Base-by-base conservation (phyloP, 2,113 vertebrate genomes). In the Connochaetes taurinus region DNA sequence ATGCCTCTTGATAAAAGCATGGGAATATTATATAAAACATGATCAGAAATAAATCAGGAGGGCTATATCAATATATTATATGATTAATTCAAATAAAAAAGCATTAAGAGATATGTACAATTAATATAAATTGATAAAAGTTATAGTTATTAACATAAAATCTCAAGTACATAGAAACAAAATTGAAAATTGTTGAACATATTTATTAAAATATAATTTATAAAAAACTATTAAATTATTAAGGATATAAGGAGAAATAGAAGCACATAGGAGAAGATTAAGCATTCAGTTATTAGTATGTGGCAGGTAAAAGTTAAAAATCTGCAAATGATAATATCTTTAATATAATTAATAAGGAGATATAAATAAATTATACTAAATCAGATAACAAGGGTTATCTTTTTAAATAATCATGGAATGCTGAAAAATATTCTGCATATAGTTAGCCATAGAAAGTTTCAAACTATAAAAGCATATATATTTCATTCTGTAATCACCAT, bases 21-120 rank as follows among this genome's bases (percentile, higher is more conserved):
- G 50, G 40, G 62, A 10, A 67, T 57, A 87, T 81, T 57, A 57
- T 40, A 92, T 57, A 67, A 57, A 87, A 40, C 19, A 62, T 80
- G 47, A 81, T 92, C 23, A 95, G 50, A 95, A 95, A 67, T 36
- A 95, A 87, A 76, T 76, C 53, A 90, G 17, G 52, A 95, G 21
- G 36, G 17, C 83, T 14, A 64, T 33, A 36, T 55, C 85, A 85
- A 83, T 74, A 93, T n/a, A n/a, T 23, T 17, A 83, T 45, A 83
- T 43, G 29, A 89, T 52, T 93, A 83, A 82, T 60, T 83, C 43
- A 89, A 88, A 53, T 83, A 5, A 27, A 57, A 92, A n/a, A 84
- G 40, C 83, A n/a, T 60, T 83, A 43, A 74, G n/a, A 58, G 17
- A 84, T 17, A 60, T 45, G 45, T 43, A 64, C 6, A 62, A 31